Evolutionary conservation across 2,797 vertebrate species (phyloP).

Genomic region (Acanthiza pusilla): DNA sequence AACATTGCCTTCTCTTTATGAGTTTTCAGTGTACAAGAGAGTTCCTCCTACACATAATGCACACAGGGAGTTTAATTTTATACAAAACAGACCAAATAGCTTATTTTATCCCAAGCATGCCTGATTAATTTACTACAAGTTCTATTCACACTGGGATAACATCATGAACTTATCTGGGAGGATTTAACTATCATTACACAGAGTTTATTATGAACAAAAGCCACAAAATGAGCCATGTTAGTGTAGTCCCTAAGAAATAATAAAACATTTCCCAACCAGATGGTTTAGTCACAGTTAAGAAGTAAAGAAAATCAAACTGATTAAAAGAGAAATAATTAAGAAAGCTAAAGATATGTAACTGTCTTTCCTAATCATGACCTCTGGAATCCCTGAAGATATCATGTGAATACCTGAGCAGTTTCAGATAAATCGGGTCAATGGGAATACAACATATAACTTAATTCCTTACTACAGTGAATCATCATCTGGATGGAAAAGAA

Average conservation of each 20-base stretch:
- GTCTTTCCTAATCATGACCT: slow-evolving; percentile 6
- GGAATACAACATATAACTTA: neutral
- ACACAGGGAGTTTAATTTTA: neutral
- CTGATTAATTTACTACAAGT: neutral
- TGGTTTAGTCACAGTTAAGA: slow-evolving; percentile 24
- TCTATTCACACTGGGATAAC: neutral
- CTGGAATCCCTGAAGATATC: neutral
- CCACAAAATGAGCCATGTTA: neutral
- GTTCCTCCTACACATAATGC: neutral
- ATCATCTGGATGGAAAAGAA: neutral
- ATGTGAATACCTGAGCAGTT: neutral
- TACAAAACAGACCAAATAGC: neutral
- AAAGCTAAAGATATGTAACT: neutral
- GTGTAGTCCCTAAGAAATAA: slow-evolving; percentile 26
- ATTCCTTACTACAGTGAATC: neutral
- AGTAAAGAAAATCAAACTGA: slow-evolving; percentile 32
- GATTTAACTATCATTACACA: neutral
- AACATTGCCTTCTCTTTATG: neutral
- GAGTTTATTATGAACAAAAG: neutral
- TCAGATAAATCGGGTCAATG: neutral
- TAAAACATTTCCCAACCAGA: slow-evolving; percentile 37
- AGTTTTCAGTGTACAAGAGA: neutral
- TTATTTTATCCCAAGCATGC: neutral
- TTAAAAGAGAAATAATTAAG: slow-evolving; percentile 31
- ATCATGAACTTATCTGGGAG: neutral